Conservation (phyloP, 2,888 invertebrate genomes). For the Antheraea assamensis region DNA sequence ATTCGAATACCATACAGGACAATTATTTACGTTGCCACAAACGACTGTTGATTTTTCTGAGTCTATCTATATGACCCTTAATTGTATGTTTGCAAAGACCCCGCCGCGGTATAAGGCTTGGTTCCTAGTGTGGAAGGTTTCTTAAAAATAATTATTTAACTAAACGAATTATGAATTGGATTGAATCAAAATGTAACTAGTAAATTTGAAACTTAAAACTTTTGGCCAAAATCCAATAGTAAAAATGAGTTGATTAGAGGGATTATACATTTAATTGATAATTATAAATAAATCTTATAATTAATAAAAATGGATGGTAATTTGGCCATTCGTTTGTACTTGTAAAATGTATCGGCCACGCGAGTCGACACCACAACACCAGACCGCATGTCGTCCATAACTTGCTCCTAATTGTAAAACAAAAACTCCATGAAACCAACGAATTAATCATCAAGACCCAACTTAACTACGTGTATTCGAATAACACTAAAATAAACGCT, state of each 20-base stretch:
- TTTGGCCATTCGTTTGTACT: slow-evolving; percentile 61
- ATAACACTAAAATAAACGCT: slow-evolving; percentile 58
- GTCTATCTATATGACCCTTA: too few species aligned
- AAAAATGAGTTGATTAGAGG: not conserved
- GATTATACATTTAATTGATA: not conserved
- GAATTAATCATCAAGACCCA: slow-evolving; percentile 69
- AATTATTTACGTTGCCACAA: too few species aligned
- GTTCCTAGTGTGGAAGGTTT: too few species aligned
- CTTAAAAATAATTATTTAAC: not conserved
- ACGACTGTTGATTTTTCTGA: too few species aligned
- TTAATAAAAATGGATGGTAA: slow-evolving; percentile 65
- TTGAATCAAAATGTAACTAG: not conserved
- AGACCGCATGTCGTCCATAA: slow-evolving; percentile 51
- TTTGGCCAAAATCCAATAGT: not conserved
- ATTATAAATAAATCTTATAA: slow-evolving; percentile 50
- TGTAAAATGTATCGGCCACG: slow-evolving; percentile 66
- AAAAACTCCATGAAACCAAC: slow-evolving; percentile 74
- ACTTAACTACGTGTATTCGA: slow-evolving; percentile 58
- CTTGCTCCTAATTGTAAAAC: slow-evolving; percentile 70
- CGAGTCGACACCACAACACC: slow-evolving; percentile 55
- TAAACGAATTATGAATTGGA: not conserved
- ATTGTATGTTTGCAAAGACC: too few species aligned
- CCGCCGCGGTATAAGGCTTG: too few species aligned
- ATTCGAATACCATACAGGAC: too few species aligned
- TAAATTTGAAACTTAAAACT: not conserved